Evolutionary conservation across 2,888 invertebrate genomes (phyloP).

Genomic region (Anticlea derivata): DNA sequence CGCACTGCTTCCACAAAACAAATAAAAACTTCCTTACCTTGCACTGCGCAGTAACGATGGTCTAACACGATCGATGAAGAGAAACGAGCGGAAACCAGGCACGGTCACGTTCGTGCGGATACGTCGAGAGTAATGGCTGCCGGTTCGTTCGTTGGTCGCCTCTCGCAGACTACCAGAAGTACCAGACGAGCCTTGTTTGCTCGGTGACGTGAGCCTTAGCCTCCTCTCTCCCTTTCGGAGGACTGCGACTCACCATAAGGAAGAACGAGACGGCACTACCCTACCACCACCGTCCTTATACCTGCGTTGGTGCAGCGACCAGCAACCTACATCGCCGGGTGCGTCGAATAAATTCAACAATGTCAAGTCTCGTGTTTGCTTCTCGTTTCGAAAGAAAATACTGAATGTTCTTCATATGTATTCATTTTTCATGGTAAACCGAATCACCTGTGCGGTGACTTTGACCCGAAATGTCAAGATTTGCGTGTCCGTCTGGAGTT

Average conservation of each 20-base stretch:
- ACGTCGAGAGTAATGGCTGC: conserved; percentile 80
- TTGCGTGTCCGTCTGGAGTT: conserved; percentile 36
- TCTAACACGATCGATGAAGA: conserved; percentile 74
- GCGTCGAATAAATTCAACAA: conserved; percentile 66
- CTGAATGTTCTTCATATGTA: conserved; percentile 9
- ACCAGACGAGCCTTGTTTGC: conserved; percentile 81
- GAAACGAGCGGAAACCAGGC: conserved; percentile 74
- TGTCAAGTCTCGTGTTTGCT: conserved; percentile 69
- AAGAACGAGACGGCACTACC: conserved; percentile 52
- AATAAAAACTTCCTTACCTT: conserved; percentile 77
- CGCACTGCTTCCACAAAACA: conserved; percentile 69
- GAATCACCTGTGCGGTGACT: conserved; percentile 27
- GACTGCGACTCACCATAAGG: conserved; percentile 9
- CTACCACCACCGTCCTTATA: conserved; percentile 48
- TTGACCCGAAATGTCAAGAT: conserved; percentile 33
- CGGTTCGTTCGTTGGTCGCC: conserved; percentile 71
- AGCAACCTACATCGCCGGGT: conserved; percentile 78
- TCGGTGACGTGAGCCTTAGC: conserved; percentile 66
- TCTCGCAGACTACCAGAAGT: conserved; percentile 77
- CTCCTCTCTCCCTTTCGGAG: conserved; percentile 52
- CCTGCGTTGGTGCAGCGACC: conserved; percentile 72
- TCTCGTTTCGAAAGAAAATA: conserved; percentile 57
- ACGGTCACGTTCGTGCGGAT: conserved; percentile 79
- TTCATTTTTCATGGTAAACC: conserved; percentile 13
- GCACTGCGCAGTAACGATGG: conserved; percentile 80